Base-by-base conservation (phyloP, 1,140 invertebrate genomes). In the Aleiodes sp. region DNA sequence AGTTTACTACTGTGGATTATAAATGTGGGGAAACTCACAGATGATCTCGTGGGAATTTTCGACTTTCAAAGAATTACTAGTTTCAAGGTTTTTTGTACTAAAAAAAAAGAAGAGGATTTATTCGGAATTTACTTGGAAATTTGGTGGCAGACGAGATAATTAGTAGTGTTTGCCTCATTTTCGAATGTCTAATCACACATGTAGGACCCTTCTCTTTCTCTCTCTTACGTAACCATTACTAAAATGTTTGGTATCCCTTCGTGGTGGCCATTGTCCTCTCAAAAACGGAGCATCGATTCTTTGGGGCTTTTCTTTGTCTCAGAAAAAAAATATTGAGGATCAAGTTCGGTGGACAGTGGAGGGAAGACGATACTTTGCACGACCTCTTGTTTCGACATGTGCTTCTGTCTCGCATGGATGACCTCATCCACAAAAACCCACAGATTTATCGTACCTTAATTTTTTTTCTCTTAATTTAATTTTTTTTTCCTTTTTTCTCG, bases 401-500 rank as follows among this genome's bases (percentile, higher is more conserved):
- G 46, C 46, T 52, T 24, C 21, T 24, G 26, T 21, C 46, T 21
- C 46, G 1, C 21, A 52, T 24, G 21, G 37, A 43, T 43, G 62
- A 46, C 21, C 46, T 52, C 46, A 52, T 24, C 46, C 46, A 52
- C n/a, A 31, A 31, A 28, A 24, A 16, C n/a, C 12, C n/a, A 52
- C 16, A 21, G 46, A 52, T 52, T 9, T 16, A 52, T 52, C 46
- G 46, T 2, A 1, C 46, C 19, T 52, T 52, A 59, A 31, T 26
- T 59, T 59, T 29, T 29, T 59, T 10, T 59, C 12, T n/a, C n/a
- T 65, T 56, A 31, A 46, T 43, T 59, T 64, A 78, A 56, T 60
- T 57, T 41, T 16, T 28, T 68, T 65, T 61, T 67, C 77, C 71
- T 78, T 75, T 76, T 73, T 78, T 81, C 82, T 86, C 16, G 46